Conservation (phyloP, 92 coral and sea anemone genomes). For the Palythoa grandis region DNA sequence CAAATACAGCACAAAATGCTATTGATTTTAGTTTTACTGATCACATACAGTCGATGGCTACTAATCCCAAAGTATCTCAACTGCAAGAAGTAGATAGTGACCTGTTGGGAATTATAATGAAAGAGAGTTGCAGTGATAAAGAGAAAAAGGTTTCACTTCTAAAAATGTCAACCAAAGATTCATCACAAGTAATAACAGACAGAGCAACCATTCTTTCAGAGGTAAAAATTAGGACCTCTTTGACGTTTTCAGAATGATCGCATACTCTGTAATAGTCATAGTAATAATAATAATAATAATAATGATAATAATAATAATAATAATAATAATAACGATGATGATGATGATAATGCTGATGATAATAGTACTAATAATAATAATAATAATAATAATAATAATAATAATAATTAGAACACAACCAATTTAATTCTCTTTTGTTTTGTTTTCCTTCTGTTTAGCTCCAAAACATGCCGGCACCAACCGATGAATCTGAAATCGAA, state of each 20-base stretch:
- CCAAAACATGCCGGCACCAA: background rate
- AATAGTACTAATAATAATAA: no score
- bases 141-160: conserved; percentile 19
- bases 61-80: background rate
- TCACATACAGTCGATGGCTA: background rate
- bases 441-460: background rate
- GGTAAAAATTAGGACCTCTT: background rate
- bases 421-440: background rate
- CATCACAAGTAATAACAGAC: background rate
- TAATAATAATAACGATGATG: background rate
- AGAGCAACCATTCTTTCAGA: conserved; percentile 14
- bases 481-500: background rate
- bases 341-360: no score
- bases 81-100: conserved; percentile 53
- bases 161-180: background rate
- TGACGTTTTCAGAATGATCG: background rate
- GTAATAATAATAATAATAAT: background rate
- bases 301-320: background rate
- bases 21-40: background rate
- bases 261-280: background rate
- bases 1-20: background rate
- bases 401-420: background rate
- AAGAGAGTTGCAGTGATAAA: conserved; percentile 33
- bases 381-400: background rate
- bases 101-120: conserved; percentile 58